Evolutionary conservation across 2,113 vertebrate species (phyloP).

Genomic region (Seriola quinqueradiata): DNA sequence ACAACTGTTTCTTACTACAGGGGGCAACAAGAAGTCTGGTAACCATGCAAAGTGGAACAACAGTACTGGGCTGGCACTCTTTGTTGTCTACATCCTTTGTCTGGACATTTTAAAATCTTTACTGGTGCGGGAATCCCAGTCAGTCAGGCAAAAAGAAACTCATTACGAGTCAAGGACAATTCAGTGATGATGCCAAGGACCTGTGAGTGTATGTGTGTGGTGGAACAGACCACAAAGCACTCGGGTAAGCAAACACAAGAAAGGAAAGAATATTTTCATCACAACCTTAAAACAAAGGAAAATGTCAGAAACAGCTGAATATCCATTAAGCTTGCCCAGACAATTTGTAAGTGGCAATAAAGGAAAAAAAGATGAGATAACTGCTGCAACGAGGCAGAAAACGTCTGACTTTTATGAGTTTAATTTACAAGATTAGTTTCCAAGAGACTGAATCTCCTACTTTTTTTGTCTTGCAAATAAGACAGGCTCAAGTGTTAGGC

Average conservation of each 20-base stretch:
- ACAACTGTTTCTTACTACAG: conserved; percentile 63
- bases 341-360: not conserved
- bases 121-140: conserved; percentile 81
- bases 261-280: not conserved
- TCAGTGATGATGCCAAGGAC: conserved; percentile 56
- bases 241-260: not conserved
- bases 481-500: conserved; percentile 44
- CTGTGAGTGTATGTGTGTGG: conserved; percentile 50
- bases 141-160: conserved; percentile 67
- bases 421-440: conserved; percentile 71
- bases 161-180: conserved; percentile 75
- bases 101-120: conserved; percentile 80
- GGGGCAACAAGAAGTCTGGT: conserved; percentile 66
- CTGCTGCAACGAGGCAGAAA: conserved; percentile 21
- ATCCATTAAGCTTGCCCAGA: not conserved
- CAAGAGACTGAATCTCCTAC: conserved; percentile 52
- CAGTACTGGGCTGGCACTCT: conserved; percentile 53
- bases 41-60: conserved; percentile 74
- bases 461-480: conserved; percentile 75
- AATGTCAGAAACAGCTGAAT: not conserved
- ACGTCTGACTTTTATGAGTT: conserved; percentile 56
- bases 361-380: not conserved
- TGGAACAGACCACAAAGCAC: conserved; percentile 35
- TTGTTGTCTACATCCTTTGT: conserved; percentile 81
- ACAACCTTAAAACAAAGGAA: not conserved